Base-by-base conservation (phyloP, 2,113 vertebrate genomes). In the Corythoichthys intestinalis region DNA sequence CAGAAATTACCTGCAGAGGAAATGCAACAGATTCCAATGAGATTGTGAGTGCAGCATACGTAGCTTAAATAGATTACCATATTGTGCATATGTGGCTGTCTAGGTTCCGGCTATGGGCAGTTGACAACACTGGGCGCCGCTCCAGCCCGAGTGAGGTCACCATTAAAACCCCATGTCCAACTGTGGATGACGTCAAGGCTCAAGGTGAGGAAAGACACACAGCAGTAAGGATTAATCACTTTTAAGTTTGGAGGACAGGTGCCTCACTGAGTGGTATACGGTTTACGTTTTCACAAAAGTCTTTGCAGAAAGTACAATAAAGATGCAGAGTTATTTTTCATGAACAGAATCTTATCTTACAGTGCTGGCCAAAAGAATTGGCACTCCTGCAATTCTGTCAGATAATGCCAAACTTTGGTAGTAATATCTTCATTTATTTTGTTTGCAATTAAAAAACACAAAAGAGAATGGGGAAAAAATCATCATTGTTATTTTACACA, bases 41-140 rank as follows among this genome's bases (percentile, higher is more conserved):
- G 4, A 58, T 46, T 46, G 68, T 68, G 63, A 59, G 20, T 65
- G 57, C 39, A 9, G 34, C 20, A n/a, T 49, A 66, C 11, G 2
- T 57, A 15, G 58, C 65, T 47, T 50, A 2, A 4, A 39, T 39
- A 9, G 28, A 11, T 38, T 38, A 17, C 34, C 28, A 9, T 28
- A 28, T 59, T 5, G 49, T 17, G 28, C 47, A 49, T 63, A 10
- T 65, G 35, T 63, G 38, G 20, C 63, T 58, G 54, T 47, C 6
- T 56, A 99, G 97, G 96, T 99, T 99, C 86, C 94, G 96, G 0
- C 91, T 99, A 59, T 98, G 97, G 96, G 95, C 95, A 52, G 96
- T 99, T 0, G 97, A 99, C 87, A 98, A 96, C 89, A 99, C 96
- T 0, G 97, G 97, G 2, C 91, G 97, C 0, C 94, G 96, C 3